Evolutionary conservation across 2,888 invertebrate genomes (phyloP).

Genomic region (Trachelus troglodyta): DNA sequence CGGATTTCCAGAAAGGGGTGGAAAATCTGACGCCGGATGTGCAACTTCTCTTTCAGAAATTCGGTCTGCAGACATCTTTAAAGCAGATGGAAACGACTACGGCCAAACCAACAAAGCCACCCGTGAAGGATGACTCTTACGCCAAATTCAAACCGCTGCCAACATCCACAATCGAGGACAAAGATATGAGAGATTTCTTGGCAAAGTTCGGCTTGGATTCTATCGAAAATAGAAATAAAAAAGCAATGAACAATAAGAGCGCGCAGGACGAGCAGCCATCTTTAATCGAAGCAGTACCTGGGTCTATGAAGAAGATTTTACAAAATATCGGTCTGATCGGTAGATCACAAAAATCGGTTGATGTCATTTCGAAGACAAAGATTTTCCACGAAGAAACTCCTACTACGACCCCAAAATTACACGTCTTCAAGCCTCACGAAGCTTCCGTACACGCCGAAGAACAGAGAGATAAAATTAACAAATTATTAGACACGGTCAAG

Average conservation of each 20-base stretch:
- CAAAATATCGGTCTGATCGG: slow-evolving; percentile 62
- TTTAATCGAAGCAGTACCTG: slow-evolving; percentile 54
- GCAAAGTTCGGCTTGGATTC: slow-evolving; percentile 64
- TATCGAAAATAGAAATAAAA: slow-evolving; percentile 42
- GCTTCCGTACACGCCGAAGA: slow-evolving; percentile 60
- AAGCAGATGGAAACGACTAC: slow-evolving; percentile 35
- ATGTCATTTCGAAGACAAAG: slow-evolving; percentile 7
- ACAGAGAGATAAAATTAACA: slow-evolving; percentile 66
- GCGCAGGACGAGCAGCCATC: slow-evolving; percentile 16
- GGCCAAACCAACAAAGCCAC: slow-evolving; percentile 20
- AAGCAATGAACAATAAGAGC: slow-evolving; percentile 43
- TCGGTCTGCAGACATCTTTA: slow-evolving; percentile 51
- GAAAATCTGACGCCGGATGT: slow-evolving; percentile 58
- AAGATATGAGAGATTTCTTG: slow-evolving; percentile 66
- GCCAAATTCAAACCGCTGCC: slow-evolving; percentile 66
- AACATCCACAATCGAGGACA: slow-evolving; percentile 51
- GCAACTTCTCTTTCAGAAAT: slow-evolving; percentile 55
- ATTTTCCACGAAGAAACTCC: slow-evolving; percentile 13
- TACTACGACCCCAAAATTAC: slow-evolving; percentile 34
- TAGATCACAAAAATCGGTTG: slow-evolving; percentile 16
- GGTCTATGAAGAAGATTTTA: slow-evolving; percentile 61
- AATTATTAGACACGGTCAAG: slow-evolving; percentile 60
- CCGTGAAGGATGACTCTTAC: slow-evolving; percentile 58
- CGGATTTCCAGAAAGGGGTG: slow-evolving; percentile 50
- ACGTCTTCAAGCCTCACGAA: slow-evolving; percentile 65